Conservation (phyloP, 2,113 vertebrate species). For the Carassius carassius region DNA sequence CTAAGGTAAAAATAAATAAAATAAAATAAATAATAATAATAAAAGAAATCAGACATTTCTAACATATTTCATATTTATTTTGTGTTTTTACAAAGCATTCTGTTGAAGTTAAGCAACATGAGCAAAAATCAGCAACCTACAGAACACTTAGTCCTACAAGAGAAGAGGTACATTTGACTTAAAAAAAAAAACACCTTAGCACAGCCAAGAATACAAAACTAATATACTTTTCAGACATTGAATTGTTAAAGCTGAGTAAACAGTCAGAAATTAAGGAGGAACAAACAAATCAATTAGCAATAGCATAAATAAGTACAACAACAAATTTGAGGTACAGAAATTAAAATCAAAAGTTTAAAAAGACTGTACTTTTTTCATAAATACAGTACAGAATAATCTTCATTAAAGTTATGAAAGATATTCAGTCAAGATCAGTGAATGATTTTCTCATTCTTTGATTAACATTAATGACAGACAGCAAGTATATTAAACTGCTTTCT, state of each 20-base stretch:
- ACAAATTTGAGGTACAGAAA: neutral
- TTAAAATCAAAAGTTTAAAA: neutral
- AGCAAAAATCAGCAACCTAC: neutral
- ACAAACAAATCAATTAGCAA: neutral
- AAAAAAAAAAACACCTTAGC: neutral
- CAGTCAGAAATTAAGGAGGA: neutral
- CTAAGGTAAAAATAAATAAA: neutral
- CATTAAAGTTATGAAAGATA: neutral
- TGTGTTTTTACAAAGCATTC: neutral
- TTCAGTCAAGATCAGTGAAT: neutral
- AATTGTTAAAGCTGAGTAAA: neutral
- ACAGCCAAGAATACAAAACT: neutral
- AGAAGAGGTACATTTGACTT: neutral
- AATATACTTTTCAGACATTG: neutral
- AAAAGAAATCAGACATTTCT: neutral
- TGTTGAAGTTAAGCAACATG: neutral
- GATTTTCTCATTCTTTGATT: neutral
- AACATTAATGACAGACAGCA: neutral
- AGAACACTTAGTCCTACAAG: neutral
- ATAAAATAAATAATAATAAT: no score
- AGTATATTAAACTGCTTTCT: neutral
- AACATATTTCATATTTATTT: neutral
- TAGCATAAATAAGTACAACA: neutral
- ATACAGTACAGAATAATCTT: neutral
- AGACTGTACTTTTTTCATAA: neutral